These are phyloP conservation scores for Gymnoscelis rufifasciata DNA, from an alignment of 2,888 invertebrate species.

Conservation along the genomic window DNA sequence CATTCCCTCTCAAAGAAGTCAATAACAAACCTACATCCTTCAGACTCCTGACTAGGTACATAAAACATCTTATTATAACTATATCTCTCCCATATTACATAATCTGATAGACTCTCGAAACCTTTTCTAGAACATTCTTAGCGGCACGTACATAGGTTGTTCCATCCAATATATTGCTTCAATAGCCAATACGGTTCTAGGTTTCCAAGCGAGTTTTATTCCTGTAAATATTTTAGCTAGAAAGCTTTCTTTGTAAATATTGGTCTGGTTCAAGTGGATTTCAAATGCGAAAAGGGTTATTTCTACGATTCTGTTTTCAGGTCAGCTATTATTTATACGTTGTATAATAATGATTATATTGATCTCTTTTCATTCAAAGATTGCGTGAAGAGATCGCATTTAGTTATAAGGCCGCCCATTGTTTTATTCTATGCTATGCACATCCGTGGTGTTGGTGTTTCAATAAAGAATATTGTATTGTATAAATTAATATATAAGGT, in stretches of 20 bases:
- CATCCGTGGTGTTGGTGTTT: too few species aligned
- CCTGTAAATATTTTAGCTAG: neutral
- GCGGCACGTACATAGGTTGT: neutral
- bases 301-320: too few species aligned
- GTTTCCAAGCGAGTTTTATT: constrained; percentile 7
- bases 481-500: too few species aligned
- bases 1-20: neutral
- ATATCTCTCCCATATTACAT: constrained; percentile 7
- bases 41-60: neutral
- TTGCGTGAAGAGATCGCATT: too few species aligned
- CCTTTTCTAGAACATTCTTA: constrained; percentile 8
- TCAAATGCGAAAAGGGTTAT: too few species aligned
- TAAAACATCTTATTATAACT: neutral
- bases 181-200: neutral
- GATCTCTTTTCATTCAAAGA: too few species aligned
- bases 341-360: too few species aligned
- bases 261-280: neutral
- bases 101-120: constrained; percentile 4
- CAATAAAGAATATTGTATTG: too few species aligned
- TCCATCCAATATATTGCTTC: constrained; percentile 5
- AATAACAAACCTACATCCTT: neutral
- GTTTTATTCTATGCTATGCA: too few species aligned
- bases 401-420: too few species aligned
- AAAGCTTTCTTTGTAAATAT: neutral
- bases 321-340: too few species aligned